These are phyloP conservation scores for Tenrec ecaudatus DNA, from an alignment of 2,113 vertebrate genomes.

Conservation along the genomic window DNA sequence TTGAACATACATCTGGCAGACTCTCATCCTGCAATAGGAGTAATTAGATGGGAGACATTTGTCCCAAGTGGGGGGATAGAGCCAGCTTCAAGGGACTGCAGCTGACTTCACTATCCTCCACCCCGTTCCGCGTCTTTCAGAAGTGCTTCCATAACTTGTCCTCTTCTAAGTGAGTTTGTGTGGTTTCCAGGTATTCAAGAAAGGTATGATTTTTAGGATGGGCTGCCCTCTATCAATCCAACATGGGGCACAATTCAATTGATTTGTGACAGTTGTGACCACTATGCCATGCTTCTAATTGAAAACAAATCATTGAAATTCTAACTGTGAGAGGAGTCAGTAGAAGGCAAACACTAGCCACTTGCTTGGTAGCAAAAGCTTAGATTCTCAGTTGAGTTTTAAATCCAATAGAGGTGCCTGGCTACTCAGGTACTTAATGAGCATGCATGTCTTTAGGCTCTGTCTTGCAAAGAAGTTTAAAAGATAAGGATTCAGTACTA, in stretches of 20 bases:
- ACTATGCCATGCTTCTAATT: constrained; percentile 87
- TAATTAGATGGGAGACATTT: background rate
- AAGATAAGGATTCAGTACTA: background rate
- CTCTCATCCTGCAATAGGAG: background rate
- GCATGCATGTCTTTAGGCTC: background rate
- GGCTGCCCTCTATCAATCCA: constrained; percentile 78
- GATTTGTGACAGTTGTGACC: constrained; percentile 88
- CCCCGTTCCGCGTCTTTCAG: background rate
- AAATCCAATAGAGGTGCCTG: constrained; percentile 72
- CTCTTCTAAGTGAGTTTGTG: constrained; percentile 16
- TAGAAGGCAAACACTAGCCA: constrained; percentile 80
- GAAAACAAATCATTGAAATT: constrained; percentile 90
- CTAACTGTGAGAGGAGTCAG: constrained; percentile 86
- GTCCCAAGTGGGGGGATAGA: background rate
- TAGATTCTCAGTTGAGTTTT: constrained; percentile 81
- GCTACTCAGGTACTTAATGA: constrained; percentile 74
- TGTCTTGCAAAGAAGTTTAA: constrained; percentile 35
- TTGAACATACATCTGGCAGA: background rate
- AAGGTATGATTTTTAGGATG: constrained; percentile 73
- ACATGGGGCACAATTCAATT: constrained; percentile 86
- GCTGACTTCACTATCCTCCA: background rate
- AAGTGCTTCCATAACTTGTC: background rate
- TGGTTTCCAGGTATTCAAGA: constrained; percentile 69
- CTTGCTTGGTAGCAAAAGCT: constrained; percentile 81
- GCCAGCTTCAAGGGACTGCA: background rate